Conservation (phyloP, 2,888 invertebrate species). For the Acanthococcus lagerstroemiae region DNA sequence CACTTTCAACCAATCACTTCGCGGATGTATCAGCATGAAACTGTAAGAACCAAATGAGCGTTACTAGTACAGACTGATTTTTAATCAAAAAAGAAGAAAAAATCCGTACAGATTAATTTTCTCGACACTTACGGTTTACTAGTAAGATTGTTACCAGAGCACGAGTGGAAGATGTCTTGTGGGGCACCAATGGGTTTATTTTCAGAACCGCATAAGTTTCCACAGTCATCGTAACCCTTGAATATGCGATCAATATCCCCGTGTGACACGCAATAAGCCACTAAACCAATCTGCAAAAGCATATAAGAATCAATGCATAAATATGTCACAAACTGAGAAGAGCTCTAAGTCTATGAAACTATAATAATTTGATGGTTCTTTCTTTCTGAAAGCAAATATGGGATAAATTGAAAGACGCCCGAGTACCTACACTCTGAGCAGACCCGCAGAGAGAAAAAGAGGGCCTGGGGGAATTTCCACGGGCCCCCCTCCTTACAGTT, state of each 20-base stretch:
- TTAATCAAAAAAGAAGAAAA: no score
- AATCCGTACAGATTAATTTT: no score
- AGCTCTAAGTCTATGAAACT: background rate
- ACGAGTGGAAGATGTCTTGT: background rate
- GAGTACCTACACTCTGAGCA: no score
- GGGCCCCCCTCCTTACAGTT: no score
- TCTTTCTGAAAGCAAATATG: no score
- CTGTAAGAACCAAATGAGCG: no score
- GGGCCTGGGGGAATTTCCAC: no score
- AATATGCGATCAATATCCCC: slow-evolving; percentile 51
- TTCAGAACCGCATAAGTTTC: slow-evolving; percentile 52
- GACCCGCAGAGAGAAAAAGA: no score
- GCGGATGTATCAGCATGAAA: background rate
- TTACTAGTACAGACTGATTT: no score
- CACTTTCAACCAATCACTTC: slow-evolving; percentile 9
- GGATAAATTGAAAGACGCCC: no score
- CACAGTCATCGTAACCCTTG: slow-evolving; percentile 55
- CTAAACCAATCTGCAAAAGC: slow-evolving; percentile 40
- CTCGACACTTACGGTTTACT: slow-evolving; percentile 41
- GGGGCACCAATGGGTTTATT: slow-evolving; percentile 40
- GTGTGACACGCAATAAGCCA: slow-evolving; percentile 44
- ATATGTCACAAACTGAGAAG: background rate
- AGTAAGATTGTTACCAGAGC: slow-evolving; percentile 45
- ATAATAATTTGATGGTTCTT: no score
- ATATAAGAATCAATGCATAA: background rate